Evolutionary conservation across 2,797 vertebrate genomes (phyloP), one percentile per base, ranked within the genome.

Genomic region (Notolepis coatsorum): DNA sequence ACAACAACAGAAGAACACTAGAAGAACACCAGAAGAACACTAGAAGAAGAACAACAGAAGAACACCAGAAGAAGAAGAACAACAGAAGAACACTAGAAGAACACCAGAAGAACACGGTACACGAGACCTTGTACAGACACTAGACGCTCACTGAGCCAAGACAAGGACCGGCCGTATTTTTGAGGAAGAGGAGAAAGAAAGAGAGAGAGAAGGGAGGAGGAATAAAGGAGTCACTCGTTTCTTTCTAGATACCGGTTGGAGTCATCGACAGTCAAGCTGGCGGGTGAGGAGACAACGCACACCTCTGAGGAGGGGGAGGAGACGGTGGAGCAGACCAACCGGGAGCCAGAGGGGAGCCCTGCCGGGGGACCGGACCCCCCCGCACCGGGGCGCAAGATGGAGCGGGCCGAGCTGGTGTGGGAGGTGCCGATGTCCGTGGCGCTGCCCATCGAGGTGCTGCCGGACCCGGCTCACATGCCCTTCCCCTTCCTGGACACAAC

Each of bases 401-500:
- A 82, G 24, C 78, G 83, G 0, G 77, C 84, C 0, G 81, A 91
- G 43, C 31, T 92, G 61, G 80, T 89, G 51, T 87, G 87, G 87
- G 80, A 89, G 0, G 60, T 93, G 45, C 91, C 89, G 52, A 84
- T 93, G 88, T 79, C 81, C 0, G 82, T 92, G 43, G 50, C 73
- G 0, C 79, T 94, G 66, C 92, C 93, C 37, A 75, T 93, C 2
- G 82, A 92, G 75, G 61, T 92, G 69, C 68, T 79, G 82, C 31
- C 47, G 0, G 80, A 89, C 52, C 59, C 57, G 0, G 61, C 71
- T 0, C 73, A 91, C 23, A 87, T 89, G 43, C 68, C 77, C 0
- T 93, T 93, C 79, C 91, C 92, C 23, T 93, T 92, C 73, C 71
- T 93, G 70, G 90, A 92, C 70, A 90, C 87, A 0, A 93, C 90